Evolutionary conservation across 2,797 vertebrate species (phyloP), one percentile per base, ranked within the genome.

Genomic region (Microchirus variegatus): DNA sequence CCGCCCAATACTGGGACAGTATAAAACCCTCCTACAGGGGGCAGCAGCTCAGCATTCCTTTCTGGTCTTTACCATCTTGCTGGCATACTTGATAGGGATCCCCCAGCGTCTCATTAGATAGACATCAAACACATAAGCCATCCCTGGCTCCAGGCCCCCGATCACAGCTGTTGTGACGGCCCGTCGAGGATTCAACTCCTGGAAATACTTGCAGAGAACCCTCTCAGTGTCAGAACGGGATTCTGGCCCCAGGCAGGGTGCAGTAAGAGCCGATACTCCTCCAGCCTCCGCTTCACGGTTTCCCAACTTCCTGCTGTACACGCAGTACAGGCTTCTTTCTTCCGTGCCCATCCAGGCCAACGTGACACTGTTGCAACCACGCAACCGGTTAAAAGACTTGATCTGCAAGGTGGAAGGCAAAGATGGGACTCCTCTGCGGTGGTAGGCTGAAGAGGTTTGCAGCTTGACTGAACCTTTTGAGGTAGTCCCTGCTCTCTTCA

Each of bases 281-380:
- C 86, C 87, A 31, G 55, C 59, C 72, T 88, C 89, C 22, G 80
- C 69, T 14, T 91, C 87, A 1, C 22, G 19, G 14, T 46, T 78
- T n/a, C 66, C 84, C 15, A 94, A 85, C 70, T 77, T 89, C 51
- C 90, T 92, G 51, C 87, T 93, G 82, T 96, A 97, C 41, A 97
- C 91, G 0, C 96, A 97, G 78, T 96, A 97, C 65, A 96, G 91
- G 68, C 92, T 95, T 61, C 95, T 85, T 53, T 97, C 94, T 74
- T 95, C 94, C 1, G 95, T 96, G 53, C 95, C 96, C 80, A 97
- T 94, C 96, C 96, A 97, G 42, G 95, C 95, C 9, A 97, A 82
- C 2, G 96, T 96, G 63, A 95, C 86, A 0, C 94, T 95, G 74
- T 90, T 91, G 85, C 96, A 97, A 17, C 92, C 92, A 60, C 96